Evolutionary conservation across 1,140 invertebrate genomes (phyloP).

Genomic region (Vollenhovia emeryi): DNA sequence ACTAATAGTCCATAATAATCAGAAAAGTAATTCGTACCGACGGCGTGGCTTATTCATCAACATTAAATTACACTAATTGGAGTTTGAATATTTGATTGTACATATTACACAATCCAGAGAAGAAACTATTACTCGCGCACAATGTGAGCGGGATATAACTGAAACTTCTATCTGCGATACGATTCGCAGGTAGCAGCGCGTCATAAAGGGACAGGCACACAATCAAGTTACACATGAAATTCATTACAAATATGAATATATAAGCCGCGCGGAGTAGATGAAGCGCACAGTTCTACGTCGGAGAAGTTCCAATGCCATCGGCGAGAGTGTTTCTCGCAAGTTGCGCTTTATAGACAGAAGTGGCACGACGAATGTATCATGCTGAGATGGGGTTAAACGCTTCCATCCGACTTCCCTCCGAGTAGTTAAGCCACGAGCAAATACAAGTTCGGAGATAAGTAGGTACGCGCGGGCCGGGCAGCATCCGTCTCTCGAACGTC

Average conservation of each 20-base stretch:
- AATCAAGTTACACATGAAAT: slow-evolving; percentile 57
- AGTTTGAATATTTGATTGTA: slow-evolving; percentile 21
- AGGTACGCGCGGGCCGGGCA: neutral
- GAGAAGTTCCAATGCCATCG: slow-evolving; percentile 57
- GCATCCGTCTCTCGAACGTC: slow-evolving; percentile 26
- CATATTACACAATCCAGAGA: slow-evolving; percentile 12
- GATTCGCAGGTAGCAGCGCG: slow-evolving; percentile 21
- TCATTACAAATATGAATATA: slow-evolving; percentile 53
- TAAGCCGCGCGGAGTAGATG: slow-evolving; percentile 40
- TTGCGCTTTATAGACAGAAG: slow-evolving; percentile 43
- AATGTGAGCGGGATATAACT: neutral
- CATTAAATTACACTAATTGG: slow-evolving; percentile 24
- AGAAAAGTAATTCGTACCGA: slow-evolving; percentile 7
- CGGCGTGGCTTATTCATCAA: neutral
- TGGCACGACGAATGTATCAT: slow-evolving; percentile 43
- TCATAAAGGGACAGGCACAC: slow-evolving; percentile 30
- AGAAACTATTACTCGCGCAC: slow-evolving; percentile 10
- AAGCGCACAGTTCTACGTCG: slow-evolving; percentile 32
- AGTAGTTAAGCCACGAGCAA: slow-evolving; percentile 40
- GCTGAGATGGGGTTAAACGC: slow-evolving; percentile 33
- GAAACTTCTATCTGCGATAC: slow-evolving; percentile 47
- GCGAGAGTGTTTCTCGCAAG: slow-evolving; percentile 42
- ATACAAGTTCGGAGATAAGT: slow-evolving; percentile 37
- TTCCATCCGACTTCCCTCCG: slow-evolving; percentile 25
- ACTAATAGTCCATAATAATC: neutral